These are phyloP conservation scores for Malachius bipustulatus DNA, from an alignment of 2,888 invertebrate genomes.

Conservation along the genomic window DNA sequence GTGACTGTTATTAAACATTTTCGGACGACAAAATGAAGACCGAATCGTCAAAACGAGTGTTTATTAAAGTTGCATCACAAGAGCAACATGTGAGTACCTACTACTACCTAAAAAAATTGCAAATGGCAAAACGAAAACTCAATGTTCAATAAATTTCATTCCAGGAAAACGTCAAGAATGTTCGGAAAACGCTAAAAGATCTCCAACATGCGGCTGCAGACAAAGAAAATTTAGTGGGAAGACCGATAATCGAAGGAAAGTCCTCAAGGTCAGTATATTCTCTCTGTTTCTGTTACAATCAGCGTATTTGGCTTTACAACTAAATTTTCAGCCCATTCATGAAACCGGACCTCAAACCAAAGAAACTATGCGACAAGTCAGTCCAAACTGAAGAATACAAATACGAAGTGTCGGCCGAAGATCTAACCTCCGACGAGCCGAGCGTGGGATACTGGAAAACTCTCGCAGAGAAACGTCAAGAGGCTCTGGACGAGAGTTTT, in stretches of 20 bases:
- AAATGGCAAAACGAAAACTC: slow-evolving; percentile 1
- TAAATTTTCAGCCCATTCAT: too few species aligned
- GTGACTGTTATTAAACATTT: too few species aligned
- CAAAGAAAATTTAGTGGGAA: slow-evolving; percentile 66
- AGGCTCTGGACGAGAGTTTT: slow-evolving; percentile 59
- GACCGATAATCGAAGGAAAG: slow-evolving; percentile 36
- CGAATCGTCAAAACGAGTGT: slow-evolving; percentile 24
- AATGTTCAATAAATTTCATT: slow-evolving; percentile 14
- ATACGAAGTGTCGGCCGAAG: slow-evolving; percentile 51
- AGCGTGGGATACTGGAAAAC: slow-evolving; percentile 67
- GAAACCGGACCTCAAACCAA: slow-evolving; percentile 18
- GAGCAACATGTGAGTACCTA: slow-evolving; percentile 29
- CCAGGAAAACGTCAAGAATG: slow-evolving; percentile 46
- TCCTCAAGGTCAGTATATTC: slow-evolving; percentile 13
- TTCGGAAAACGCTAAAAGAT: slow-evolving; percentile 60
- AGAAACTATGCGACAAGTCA: slow-evolving; percentile 37
- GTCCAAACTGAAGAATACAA: slow-evolving; percentile 48
- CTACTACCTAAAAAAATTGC: slow-evolving; percentile 8
- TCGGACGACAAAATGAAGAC: slow-evolving; percentile 28
- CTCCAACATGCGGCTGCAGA: slow-evolving; percentile 59
- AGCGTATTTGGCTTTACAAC: background rate
- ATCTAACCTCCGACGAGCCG: slow-evolving; percentile 57
- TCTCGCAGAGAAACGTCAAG: slow-evolving; percentile 60
- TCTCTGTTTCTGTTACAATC: slow-evolving; percentile 5
- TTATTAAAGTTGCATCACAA: slow-evolving; percentile 26